Evolutionary conservation across 1,140 invertebrate species (phyloP), one percentile per base, ranked within the genome.

Genomic region (Heliconius nattereri): DNA sequence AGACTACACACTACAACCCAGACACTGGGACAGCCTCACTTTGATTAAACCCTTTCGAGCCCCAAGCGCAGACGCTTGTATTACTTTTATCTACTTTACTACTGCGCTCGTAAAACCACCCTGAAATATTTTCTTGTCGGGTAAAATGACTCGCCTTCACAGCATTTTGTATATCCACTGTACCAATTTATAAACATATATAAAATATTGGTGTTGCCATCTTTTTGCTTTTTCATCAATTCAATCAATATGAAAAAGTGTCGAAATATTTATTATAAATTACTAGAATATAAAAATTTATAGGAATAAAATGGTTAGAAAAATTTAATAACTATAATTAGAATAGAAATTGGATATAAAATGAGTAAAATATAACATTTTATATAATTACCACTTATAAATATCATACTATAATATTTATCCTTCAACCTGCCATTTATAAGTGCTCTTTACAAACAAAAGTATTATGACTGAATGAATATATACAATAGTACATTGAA

Each of bases 1-100:
- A 40, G 73, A 84, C 85, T 89, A 91, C 91, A 89, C 87, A 87
- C 87, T 88, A 86, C 84, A 87, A 87, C 83, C 81, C 83, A 81
- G 85, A 83, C 78, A 82, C 83, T 83, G 70, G 73, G 66, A 45
- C 73, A 81, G 77, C 45, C 76, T 79, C 85, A 85, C 88, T 91
- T 91, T 91, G 89, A 92, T 92, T 91, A 91, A 90, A 90, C 85
- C 87, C 90, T 90, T 87, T 84, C 84, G 78, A 82, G 76, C 85
- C 79, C 83, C 81, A 79, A 77, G 73, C 75, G 73, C 76, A 85
- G 81, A 82, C 81, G 82, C 84, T 84, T 85, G 84, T 87, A 87
- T 87, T 85, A 87, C 81, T 87, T 88, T 89, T 90, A 90, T 91
- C 86, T 87, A 87, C 85, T 90, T 86, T 87, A 71, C 83, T 85